phyloP scores from a whole-genome alignment of 2,888 invertebrate species.

The Anticlea derivata region DNA sequence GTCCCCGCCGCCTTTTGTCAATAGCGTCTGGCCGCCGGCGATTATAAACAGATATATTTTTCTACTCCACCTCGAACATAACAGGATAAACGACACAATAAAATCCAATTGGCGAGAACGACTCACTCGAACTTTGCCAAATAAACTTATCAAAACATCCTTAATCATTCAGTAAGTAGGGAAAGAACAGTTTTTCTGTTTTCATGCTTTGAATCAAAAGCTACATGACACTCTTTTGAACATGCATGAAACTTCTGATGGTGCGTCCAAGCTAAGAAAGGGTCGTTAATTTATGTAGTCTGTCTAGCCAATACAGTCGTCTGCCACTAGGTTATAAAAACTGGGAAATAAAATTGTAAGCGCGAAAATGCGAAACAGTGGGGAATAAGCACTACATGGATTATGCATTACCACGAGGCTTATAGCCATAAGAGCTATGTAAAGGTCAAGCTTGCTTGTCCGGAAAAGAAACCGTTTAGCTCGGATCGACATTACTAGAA shows the following conservation, averaged over 20 bases:
- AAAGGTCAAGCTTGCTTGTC: constrained; percentile 1
- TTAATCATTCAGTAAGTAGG: constrained; percentile 46
- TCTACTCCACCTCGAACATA: constrained; percentile 28
- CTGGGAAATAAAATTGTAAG: not conserved
- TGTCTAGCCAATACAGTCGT: no score
- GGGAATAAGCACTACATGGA: constrained; percentile 28
- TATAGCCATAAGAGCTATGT: not conserved
- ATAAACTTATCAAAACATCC: constrained; percentile 54
- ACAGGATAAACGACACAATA: constrained; percentile 46
- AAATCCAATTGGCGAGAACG: constrained; percentile 44
- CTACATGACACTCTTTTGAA: no score
- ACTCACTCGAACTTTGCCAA: constrained; percentile 40
- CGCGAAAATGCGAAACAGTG: not conserved
- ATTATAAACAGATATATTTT: constrained; percentile 20
- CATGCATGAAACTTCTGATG: no score
- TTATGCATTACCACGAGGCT: constrained; percentile 26
- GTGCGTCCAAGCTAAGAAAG: no score
- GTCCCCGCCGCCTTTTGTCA: not conserved
- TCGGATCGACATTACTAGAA: not conserved
- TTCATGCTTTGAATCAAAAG: not conserved
- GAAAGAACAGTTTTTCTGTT: not conserved
- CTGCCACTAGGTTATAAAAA: no score
- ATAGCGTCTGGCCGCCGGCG: constrained; percentile 4
- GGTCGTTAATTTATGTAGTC: no score
- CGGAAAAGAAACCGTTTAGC: not conserved